These are phyloP conservation scores for Halichondria panicea DNA, from an alignment of 37 sponge, comb jelly and placozoan species.

Conservation along the genomic window DNA sequence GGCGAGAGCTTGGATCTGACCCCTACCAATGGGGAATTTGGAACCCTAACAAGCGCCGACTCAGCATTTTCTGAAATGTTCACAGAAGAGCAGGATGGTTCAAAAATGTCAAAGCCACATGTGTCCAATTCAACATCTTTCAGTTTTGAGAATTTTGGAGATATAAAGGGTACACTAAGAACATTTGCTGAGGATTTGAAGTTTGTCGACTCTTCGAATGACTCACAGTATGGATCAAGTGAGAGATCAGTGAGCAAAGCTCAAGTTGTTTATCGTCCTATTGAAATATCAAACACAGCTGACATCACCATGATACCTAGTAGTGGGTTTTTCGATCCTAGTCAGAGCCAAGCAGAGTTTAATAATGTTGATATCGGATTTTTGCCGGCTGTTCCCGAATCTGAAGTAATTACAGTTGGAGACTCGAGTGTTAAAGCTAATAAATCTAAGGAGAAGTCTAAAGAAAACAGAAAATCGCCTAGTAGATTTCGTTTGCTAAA, in stretches of 20 bases:
- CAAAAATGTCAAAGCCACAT: neutral
- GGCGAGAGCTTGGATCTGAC: too few relatives aligned
- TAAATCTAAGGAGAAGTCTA: neutral
- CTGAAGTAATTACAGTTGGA: neutral
- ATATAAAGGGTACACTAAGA: neutral
- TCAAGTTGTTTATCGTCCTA: constrained; percentile 2
- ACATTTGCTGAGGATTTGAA: constrained; percentile 9
- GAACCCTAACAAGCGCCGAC: too few relatives aligned
- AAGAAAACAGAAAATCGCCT: neutral
- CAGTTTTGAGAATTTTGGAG: neutral
- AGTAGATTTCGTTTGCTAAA: neutral
- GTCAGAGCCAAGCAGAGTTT: constrained; percentile 20
- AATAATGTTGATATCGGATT: neutral
- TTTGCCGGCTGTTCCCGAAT: neutral
- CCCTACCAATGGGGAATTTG: too few relatives aligned
- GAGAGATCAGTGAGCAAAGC: neutral
- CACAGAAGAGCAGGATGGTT: constrained; percentile 1
- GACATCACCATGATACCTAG: constrained; percentile 10
- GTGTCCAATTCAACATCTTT: constrained; percentile 1
- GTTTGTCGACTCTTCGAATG: constrained; percentile 2
- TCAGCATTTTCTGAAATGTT: too few relatives aligned
- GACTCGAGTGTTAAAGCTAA: neutral
- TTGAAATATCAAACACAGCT: neutral
- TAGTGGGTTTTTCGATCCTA: constrained; percentile 12
- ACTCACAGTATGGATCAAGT: neutral